Conservation (phyloP, 2,113 vertebrate species). For the Sphaerodactylus townsendi region DNA sequence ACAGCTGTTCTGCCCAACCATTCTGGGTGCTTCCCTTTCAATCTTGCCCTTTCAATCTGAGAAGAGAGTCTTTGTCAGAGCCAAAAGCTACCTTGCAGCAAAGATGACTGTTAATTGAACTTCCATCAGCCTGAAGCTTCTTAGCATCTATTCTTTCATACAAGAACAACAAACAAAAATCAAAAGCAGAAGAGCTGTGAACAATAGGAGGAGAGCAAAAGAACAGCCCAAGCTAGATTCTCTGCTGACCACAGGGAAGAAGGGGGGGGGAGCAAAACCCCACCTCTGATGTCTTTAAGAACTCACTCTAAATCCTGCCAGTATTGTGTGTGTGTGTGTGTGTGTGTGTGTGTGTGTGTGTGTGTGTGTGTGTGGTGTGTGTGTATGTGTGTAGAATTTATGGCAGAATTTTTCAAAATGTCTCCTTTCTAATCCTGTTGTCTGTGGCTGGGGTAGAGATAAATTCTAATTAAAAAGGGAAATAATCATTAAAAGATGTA, state of each 20-base stretch:
- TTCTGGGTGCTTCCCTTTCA: rapidly evolving
- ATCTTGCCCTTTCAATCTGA: neutral
- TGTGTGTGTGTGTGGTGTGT: no score
- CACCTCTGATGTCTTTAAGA: rapidly evolving
- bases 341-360: no score
- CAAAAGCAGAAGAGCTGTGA: neutral
- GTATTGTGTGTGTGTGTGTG: neutral
- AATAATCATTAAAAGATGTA: constrained; percentile 68
- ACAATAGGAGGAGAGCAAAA: neutral
- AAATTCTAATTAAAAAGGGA: constrained; percentile 66
- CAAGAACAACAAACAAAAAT: neutral
- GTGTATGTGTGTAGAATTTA: constrained; percentile 16
- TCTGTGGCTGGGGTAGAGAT: constrained; percentile 50
- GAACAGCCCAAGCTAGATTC: neutral
- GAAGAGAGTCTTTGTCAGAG: neutral
- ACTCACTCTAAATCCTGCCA: neutral
- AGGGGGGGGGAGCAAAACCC: neutral
- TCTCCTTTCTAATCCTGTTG: constrained; percentile 26
- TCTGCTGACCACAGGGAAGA: no score
- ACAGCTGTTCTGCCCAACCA: constrained; percentile 2
- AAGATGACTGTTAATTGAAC: rapidly evolving
- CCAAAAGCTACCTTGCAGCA: neutral
- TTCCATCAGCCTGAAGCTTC: neutral
- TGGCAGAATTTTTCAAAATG: constrained; percentile 25
- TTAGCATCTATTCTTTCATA: neutral